These are phyloP conservation scores for Drosophila rubida DNA, from an alignment of 2,888 invertebrate genomes.

Conservation along the genomic window DNA sequence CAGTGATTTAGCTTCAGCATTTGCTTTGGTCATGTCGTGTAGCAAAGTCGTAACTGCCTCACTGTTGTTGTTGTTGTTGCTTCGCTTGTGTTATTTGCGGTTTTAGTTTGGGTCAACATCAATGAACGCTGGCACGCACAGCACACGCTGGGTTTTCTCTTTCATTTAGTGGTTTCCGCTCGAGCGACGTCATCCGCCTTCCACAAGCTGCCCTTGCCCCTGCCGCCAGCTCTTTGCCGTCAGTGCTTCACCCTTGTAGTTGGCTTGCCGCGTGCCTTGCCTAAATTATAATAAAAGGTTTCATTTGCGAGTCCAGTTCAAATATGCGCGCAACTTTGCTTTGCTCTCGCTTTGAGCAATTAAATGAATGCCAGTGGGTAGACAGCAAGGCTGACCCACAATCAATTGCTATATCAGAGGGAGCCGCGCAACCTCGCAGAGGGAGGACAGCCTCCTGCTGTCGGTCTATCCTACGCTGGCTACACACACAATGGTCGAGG, in stretches of 20 bases:
- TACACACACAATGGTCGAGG: conserved; percentile 51
- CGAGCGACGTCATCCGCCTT: conserved; percentile 34
- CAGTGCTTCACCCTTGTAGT: neutral
- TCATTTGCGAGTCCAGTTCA: conserved; percentile 58
- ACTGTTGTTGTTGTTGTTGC: conserved; percentile 33
- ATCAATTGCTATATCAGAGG: conserved; percentile 38
- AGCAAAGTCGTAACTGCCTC: conserved; percentile 50
- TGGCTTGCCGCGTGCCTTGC: conserved; percentile 57
- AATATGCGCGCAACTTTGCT: conserved; percentile 55
- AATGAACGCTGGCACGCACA: conserved; percentile 64
- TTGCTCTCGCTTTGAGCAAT: conserved; percentile 67
- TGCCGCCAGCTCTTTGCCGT: neutral
- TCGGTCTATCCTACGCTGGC: neutral
- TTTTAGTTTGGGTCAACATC: conserved; percentile 72
- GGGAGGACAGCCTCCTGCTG: neutral
- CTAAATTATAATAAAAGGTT: conserved; percentile 77
- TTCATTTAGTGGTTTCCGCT: conserved; percentile 69
- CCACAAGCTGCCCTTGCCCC: too few species aligned
- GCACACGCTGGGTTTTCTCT: conserved; percentile 21
- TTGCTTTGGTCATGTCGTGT: conserved; percentile 43
- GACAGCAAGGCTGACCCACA: conserved; percentile 37
- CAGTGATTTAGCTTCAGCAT: conserved; percentile 37
- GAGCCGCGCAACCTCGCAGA: too few species aligned
- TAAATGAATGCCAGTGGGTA: conserved; percentile 54
- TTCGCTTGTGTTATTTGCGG: conserved; percentile 70